Evolutionary conservation across 2,797 vertebrate species (phyloP).

Genomic region (Eospalax fontanierii): DNA sequence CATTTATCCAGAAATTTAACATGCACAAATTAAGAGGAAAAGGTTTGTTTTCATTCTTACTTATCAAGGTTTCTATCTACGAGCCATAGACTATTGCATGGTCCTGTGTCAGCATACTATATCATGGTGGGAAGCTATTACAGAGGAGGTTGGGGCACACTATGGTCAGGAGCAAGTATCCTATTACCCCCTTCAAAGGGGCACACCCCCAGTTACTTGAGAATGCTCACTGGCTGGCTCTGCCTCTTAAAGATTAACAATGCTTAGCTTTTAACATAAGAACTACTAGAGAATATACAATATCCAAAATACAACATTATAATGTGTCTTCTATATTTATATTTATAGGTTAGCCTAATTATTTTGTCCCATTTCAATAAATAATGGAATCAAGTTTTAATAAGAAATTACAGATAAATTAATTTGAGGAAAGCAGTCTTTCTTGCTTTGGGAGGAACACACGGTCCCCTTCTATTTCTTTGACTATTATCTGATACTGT

Average conservation of each 20-base stretch:
- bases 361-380: neutral
- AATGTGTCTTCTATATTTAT: neutral
- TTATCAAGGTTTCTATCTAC: neutral
- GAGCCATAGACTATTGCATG: neutral
- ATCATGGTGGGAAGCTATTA: neutral
- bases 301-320: too few species aligned
- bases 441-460: neutral
- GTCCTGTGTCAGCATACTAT: neutral
- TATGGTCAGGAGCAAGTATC: too few species aligned
- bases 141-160: too few species aligned
- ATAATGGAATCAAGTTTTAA: neutral
- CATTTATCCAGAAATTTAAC: neutral
- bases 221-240: neutral
- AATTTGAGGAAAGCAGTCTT: neutral
- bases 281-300: neutral
- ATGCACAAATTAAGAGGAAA: neutral
- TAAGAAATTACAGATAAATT: neutral
- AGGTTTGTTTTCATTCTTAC: neutral
- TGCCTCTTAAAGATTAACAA: too few species aligned
- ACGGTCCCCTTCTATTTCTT: neutral
- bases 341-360: neutral
- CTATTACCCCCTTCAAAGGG: neutral
- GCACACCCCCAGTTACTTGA: neutral
- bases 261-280: neutral
- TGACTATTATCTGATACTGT: neutral